Percentiles rank a stretch among this genome's conserved stretches.
Evolutionary conservation across 2,888 invertebrate species (phyloP).

Genomic region (Creontiades dilutus): DNA sequence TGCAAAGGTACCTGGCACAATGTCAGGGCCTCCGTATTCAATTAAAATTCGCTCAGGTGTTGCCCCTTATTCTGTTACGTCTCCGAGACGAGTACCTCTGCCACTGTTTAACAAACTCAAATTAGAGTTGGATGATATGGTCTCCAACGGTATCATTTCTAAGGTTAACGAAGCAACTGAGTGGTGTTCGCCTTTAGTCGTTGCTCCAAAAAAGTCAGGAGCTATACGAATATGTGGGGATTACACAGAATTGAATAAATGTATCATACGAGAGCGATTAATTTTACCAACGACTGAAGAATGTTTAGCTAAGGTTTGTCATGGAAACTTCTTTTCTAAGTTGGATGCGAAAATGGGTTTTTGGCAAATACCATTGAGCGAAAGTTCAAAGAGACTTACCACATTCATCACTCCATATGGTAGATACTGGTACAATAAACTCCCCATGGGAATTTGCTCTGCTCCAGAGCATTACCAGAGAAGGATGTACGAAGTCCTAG

Average conservation of each 20-base stretch:
- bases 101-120: conserved; percentile 77
- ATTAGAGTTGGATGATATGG: conserved; percentile 74
- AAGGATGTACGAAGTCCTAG: too few species aligned
- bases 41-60: conserved; percentile 76
- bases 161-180: conserved; percentile 77
- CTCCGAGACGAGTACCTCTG: conserved; percentile 77
- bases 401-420: too few species aligned
- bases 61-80: conserved; percentile 76
- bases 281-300: conserved; percentile 70
- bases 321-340: conserved; percentile 50
- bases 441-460: too few species aligned
- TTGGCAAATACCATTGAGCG: conserved; percentile 49
- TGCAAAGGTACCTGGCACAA: not conserved
- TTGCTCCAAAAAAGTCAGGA: conserved; percentile 76
- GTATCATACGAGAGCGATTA: conserved; percentile 51
- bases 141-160: conserved; percentile 76
- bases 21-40: conserved; percentile 7
- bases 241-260: conserved; percentile 76
- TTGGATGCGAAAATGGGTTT: conserved; percentile 38
- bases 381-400: too few species aligned
- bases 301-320: conserved; percentile 74
- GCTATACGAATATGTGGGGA: conserved; percentile 77
- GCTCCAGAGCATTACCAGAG: too few species aligned
- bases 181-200: conserved; percentile 78
- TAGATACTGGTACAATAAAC: too few species aligned